Evolutionary conservation across 2,888 invertebrate genomes (phyloP), one percentile per base, ranked within the genome.

Genomic region (Dorcus parallelipipedus): DNA sequence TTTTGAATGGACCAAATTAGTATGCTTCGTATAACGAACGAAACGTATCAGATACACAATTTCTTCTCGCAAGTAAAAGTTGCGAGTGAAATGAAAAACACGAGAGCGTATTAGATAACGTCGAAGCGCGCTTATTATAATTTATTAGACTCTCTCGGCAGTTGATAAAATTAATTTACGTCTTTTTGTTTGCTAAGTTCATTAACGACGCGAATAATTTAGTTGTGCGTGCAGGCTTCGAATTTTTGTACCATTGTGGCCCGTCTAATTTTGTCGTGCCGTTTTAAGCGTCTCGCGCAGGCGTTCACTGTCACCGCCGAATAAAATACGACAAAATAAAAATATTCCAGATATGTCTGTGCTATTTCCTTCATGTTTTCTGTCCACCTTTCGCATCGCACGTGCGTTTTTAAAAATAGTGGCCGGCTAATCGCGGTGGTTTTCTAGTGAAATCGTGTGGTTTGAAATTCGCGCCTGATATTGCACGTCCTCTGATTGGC

Each of bases 301-400:
- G 71, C 73, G 71, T 66, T 56, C 56, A 49, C 56, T 50, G 60
- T 55, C 54, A 53, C 20, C 17, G 53, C 45, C 54, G 63, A 68
- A 66, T 67, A 69, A 68, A 64, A 71, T 60, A 58, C 62, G 66
- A 62, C 54, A 64, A 67, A 68, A 67, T 67, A 69, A 71, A 71
- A 70, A 70, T 67, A 69, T 68, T 64, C 59, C 67, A 59, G 61
- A 65, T 64, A 69, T 67, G 67, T 64, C 61, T 55, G 48, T 47
- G 61, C 60, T 56, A 60, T 61, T 57, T 63, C 52, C 58, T 59
- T 62, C 55, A 60, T 58, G 17, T 52, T 59, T 51, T 45, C 51
- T 14, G 38, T 10, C 23, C 45, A 9, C 23, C 20, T 9, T 20
- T 14, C 9, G 23, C 33, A 9, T 17, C 26, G 42, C 39, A 55